These are phyloP conservation scores for Syngnathus scovelli DNA, from an alignment of 2,113 vertebrate genomes.

Conservation along the genomic window DNA sequence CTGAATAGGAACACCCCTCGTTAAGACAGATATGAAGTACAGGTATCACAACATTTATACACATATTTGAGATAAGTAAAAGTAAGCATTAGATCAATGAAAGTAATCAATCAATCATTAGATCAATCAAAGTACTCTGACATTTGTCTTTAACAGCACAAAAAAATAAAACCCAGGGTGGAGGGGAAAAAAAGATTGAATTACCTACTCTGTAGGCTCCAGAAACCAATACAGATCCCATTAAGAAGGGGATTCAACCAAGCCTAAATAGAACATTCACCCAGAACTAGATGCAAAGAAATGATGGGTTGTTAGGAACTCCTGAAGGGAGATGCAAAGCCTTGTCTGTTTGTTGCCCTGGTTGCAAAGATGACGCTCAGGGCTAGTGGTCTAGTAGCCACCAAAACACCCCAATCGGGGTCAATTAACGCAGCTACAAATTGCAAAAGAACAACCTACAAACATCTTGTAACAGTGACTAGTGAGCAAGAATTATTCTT, in stretches of 20 bases:
- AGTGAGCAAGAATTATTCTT: neutral
- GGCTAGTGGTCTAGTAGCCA: constrained; percentile 65
- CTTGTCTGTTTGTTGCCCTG: constrained; percentile 60
- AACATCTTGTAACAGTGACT: neutral
- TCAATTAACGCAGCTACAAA: constrained; percentile 13
- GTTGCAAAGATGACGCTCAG: constrained; percentile 60
- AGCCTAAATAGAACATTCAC: constrained; percentile 9
- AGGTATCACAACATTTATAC: neutral
- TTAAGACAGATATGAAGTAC: neutral
- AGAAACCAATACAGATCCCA: constrained; percentile 22
- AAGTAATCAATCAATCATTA: neutral
- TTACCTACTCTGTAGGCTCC: constrained; percentile 17
- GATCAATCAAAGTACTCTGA: neutral
- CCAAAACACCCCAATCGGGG: constrained; percentile 59
- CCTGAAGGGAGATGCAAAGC: constrained; percentile 37
- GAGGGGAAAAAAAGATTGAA: neutral
- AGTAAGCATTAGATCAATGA: neutral
- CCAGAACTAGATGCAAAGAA: constrained; percentile 10
- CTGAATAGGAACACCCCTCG: no score
- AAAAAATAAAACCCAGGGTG: neutral
- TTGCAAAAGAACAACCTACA: neutral
- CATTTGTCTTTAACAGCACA: constrained; percentile 4
- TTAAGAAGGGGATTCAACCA: constrained; percentile 33
- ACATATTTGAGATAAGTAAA: neutral
- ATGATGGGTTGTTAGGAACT: constrained; percentile 39